These are phyloP conservation scores for Prionailurus bengalensis DNA, from an alignment of 2,113 vertebrate genomes.

Conservation along the genomic window DNA sequence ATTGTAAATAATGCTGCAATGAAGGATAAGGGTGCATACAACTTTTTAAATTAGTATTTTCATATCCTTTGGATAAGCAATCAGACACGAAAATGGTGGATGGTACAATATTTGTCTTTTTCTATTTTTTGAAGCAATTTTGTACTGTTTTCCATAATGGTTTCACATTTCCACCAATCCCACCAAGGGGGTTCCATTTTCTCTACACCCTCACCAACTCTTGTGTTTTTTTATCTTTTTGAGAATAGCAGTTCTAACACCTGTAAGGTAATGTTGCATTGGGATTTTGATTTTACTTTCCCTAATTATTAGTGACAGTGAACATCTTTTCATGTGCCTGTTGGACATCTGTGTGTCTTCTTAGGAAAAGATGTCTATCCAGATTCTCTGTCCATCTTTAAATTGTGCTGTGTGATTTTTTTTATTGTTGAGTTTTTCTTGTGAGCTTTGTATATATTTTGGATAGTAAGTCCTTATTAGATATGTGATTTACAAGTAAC, in stretches of 20 bases:
- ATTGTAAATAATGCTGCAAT: not conserved
- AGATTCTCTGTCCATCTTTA: no score
- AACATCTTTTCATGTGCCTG: no score
- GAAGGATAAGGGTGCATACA: not conserved
- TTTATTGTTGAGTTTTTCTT: not conserved
- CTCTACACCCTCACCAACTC: not conserved
- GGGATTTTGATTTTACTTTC: no score
- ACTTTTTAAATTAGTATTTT: not conserved
- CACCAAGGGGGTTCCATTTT: not conserved
- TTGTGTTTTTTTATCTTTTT: no score
- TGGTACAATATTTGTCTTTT: not conserved
- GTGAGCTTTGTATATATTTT: not conserved
- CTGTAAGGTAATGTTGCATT: no score
- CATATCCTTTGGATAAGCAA: not conserved
- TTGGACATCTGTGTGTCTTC: no score
- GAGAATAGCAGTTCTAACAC: no score
- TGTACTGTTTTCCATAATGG: not conserved
- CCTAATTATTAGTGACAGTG: no score
- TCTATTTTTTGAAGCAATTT: not conserved
- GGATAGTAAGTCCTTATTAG: not conserved
- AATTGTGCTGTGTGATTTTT: not conserved
- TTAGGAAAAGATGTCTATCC: no score
- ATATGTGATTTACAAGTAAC: not conserved
- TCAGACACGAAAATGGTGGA: not conserved
- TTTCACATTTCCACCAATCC: not conserved